Base-by-base conservation (phyloP, 2,797 vertebrate genomes). In the Tangara arthus region DNA sequence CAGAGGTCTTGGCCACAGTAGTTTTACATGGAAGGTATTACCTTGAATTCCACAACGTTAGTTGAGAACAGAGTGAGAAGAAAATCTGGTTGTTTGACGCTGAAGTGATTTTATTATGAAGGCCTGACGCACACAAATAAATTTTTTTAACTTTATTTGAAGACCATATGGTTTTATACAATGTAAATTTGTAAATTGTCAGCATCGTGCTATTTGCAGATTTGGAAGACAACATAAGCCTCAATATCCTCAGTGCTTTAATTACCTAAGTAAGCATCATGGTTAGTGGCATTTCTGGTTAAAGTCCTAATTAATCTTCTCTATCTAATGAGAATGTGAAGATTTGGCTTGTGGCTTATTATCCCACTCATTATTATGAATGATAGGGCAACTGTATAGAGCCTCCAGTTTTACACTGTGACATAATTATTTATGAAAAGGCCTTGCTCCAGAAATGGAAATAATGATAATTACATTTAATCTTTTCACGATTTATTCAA, bases 371-470 rank as follows among this genome's bases (percentile, higher is more conserved):
- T 98, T 97, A 96, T 96, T 95, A 94, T 96, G 97, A 97, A 95
- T 91, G 96, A 95, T 95, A 96, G 87, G 73, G 70, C 89, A 89
- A 93, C 37, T 78, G 68, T 76, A 94, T 85, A 93, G 96, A 97
- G 92, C 80, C 80, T 95, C 42, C 89, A 95, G 66, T 96, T 97
- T 97, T 96, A 86, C 59, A 87, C 71, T 87, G 78, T 12, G 23
- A 96, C 89, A 73, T 97, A 97, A 97, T 98, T 97, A 97, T 96
- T 97, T 97, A 97, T 97, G 97, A 97, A 97, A 97, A 97, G 95
- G 94, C 77, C 86, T 97, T 97, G 93, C 83, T 89, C 93, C 44
- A 97, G 97, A 97, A 97, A 97, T 97, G 50, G 83, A 97, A 97
- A 97, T 97, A 95, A 97, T 96, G 96, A 95, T 97, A 97, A 97